phyloP scores from a whole-genome alignment of 2,888 invertebrate species.

The Dusona sp. region DNA sequence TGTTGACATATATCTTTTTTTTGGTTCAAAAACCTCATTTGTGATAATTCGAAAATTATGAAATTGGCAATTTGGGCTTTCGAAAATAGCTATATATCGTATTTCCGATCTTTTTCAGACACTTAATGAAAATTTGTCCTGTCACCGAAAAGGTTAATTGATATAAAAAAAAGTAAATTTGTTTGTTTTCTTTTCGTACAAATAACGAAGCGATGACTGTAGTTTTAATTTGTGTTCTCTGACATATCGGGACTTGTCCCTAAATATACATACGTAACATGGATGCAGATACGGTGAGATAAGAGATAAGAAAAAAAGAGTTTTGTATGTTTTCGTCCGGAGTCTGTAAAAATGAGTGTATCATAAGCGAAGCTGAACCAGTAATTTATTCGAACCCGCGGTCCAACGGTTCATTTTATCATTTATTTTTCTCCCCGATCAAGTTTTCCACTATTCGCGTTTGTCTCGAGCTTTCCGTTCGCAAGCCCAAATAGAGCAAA shows the following conservation, averaged over 20 bases:
- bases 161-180: neutral
- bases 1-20: too few relatives aligned
- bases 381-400: conserved; percentile 15
- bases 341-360: conserved; percentile 74
- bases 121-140: too few relatives aligned
- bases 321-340: conserved; percentile 34
- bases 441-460: conserved; percentile 32
- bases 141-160: too few relatives aligned
- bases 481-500: neutral
- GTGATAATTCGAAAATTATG: too few relatives aligned
- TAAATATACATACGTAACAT: neutral
- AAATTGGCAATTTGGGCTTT: too few relatives aligned
- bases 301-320: conserved; percentile 28
- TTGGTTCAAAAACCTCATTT: too few relatives aligned
- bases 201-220: neutral
- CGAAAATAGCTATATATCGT: too few relatives aligned
- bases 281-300: conserved; percentile 11
- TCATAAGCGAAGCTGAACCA: conserved; percentile 5
- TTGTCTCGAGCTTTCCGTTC: neutral
- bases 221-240: neutral
- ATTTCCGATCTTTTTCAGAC: too few relatives aligned
- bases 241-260: neutral
- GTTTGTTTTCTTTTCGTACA: neutral
- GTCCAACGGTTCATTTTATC: conserved; percentile 71
- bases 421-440: neutral